Evolutionary conservation across 2,113 vertebrate species (phyloP).

Genomic region (Tachycineta bicolor): DNA sequence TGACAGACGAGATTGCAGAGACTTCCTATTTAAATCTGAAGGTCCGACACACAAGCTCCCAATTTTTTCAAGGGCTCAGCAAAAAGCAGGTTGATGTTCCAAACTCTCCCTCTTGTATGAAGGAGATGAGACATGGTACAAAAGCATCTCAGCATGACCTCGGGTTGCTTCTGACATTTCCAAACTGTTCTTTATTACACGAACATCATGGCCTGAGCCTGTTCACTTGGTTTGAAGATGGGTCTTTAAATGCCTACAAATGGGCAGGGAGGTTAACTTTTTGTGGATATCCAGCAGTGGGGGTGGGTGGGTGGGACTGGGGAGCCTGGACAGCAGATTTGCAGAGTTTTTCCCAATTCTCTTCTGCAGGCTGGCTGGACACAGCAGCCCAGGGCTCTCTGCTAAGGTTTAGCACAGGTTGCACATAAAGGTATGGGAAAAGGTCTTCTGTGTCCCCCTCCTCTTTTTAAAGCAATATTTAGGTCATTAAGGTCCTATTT

Average conservation of each 20-base stretch:
- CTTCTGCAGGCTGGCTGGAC: background rate
- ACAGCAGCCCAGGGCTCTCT: background rate
- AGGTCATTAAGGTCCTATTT: background rate
- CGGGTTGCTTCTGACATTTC: constrained; percentile 45
- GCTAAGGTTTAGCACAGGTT: background rate
- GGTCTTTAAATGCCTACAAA: background rate
- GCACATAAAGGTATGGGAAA: background rate
- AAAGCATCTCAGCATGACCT: constrained; percentile 15
- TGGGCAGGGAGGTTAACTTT: background rate
- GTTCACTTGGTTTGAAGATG: constrained; percentile 10
- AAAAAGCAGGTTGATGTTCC: background rate
- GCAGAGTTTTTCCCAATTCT: background rate
- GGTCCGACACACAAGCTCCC: background rate
- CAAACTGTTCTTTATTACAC: background rate
- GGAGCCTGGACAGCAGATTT: background rate
- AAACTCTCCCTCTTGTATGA: background rate
- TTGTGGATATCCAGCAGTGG: background rate
- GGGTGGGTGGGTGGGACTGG: background rate
- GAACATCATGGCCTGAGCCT: background rate
- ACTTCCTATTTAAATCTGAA: background rate
- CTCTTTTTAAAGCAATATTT: background rate
- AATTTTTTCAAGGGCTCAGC: background rate
- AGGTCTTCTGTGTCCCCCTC: background rate
- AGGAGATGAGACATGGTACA: background rate
- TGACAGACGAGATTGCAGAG: background rate